Base-by-base conservation (phyloP, 1,140 invertebrate species). In the Trypoxylus dichotomus region DNA sequence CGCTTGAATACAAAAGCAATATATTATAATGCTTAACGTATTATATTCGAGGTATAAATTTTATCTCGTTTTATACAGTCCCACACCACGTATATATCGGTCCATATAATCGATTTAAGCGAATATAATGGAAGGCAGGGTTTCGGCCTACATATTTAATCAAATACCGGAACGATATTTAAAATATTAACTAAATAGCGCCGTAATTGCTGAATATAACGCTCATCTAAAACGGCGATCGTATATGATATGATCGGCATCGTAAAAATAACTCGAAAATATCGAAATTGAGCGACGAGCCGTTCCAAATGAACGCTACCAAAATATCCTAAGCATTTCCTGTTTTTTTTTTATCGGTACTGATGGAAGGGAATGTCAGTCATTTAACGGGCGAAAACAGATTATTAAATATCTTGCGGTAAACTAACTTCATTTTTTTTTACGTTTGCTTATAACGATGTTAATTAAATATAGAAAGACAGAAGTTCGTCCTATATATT, bases 241-340 rank as follows among this genome's bases (percentile, higher is more conserved):
- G 60, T 68, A 24, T 10, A 15, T 27, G 19, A 54, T 7, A 24
- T 8, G 10, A 68, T 25, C 60, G 13, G 25, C 24, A 68, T 25
- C 6, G 47, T 68, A 68, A 68, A 68, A 68, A 27, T 68, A 68
- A 68, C 60, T 27, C 15, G 47, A 19, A 47, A 47, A 47, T 47
- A n/a, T 15, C 43, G 43, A 63, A 68, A 68, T 24, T 29, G 24
- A 24, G 21, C 60, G 11, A 27, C 11, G 25, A 63, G 24, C n/a
- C 60, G 60, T 25, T 63, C 19, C 10, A 29, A 68, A 68, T 27
- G 6, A 68, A 27, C 60, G 19, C 24, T 19, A 29, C 11, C 11
- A 24, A 68, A 68, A 68, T 68, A 68, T 68, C 24, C 13, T 24
- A 25, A 68, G 60, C 24, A 29, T 68, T 68, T 68, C 60, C 60